Percentiles rank a stretch among this genome's conserved stretches.
phyloP scores from a whole-genome alignment of 2,797 vertebrate species.

The Apogon talboti region DNA sequence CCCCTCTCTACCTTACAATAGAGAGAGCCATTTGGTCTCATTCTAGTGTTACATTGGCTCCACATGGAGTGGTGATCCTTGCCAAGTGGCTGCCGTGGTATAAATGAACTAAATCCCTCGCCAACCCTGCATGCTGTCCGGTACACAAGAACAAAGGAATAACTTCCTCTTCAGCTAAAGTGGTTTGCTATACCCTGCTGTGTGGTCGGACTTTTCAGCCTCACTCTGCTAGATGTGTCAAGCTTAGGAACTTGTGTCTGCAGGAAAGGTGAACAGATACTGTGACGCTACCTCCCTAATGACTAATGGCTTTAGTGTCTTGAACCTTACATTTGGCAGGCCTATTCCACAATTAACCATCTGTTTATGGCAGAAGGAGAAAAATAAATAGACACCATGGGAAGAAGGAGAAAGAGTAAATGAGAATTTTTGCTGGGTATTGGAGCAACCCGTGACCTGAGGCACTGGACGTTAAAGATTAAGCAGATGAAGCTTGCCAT shows the following conservation, averaged over 20 bases:
- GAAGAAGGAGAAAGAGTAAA: not conserved
- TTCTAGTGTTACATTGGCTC: conserved; percentile 82
- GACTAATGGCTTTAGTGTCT: conserved; percentile 77
- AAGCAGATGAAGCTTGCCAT: not conserved
- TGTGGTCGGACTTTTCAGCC: conserved; percentile 25
- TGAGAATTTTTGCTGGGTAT: not conserved
- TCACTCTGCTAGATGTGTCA: conserved; percentile 15
- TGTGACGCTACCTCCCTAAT: conserved; percentile 81
- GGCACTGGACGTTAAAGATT: not conserved
- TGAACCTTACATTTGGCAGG: conserved; percentile 80
- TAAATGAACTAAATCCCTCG: conserved; percentile 77
- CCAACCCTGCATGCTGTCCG: conserved; percentile 55
- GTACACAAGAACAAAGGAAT: conserved; percentile 63
- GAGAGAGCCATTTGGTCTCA: conserved; percentile 82
- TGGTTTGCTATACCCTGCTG: conserved; percentile 24
- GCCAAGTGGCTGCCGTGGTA: conserved; percentile 74
- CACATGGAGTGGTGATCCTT: conserved; percentile 70
- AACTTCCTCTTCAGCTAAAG: conserved; percentile 60
- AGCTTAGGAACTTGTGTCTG: conserved; percentile 23
- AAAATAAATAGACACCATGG: conserved; percentile 51
- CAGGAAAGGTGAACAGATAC: not conserved
- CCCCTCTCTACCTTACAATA: conserved; percentile 73
- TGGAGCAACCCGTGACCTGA: conserved; percentile 22
- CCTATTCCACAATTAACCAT: conserved; percentile 86
- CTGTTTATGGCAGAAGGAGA: conserved; percentile 80